A percentile compares a stretch with the other conserved stretches of the same genome.
These are phyloP conservation scores for Rhinichthys osculus DNA, from an alignment of 2,797 vertebrate genomes.

Conservation along the genomic window DNA sequence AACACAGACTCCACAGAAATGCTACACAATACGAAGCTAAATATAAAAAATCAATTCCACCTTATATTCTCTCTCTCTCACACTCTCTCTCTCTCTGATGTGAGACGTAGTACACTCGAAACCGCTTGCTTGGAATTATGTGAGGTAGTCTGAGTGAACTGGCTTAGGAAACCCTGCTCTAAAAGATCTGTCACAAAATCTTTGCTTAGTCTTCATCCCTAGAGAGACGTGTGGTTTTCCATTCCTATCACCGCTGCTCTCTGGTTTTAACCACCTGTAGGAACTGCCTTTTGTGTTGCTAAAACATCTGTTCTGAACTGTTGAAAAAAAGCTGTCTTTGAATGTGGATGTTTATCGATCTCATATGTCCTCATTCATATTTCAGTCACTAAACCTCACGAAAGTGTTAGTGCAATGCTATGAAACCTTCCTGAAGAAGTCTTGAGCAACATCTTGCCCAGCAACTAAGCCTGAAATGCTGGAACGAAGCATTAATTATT, in stretches of 20 bases:
- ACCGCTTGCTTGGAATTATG: conserved; percentile 35
- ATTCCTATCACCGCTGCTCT: neutral
- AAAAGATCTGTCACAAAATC: conserved; percentile 40
- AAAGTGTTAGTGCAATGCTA: neutral
- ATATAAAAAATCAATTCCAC: conserved; percentile 58
- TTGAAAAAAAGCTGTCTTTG: neutral
- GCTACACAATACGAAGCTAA: conserved; percentile 45
- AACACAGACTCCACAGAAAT: conserved; percentile 24
- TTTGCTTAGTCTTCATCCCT: conserved; percentile 39
- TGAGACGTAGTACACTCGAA: conserved; percentile 6
- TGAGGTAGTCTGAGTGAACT: conserved; percentile 23
- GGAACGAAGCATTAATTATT: neutral
- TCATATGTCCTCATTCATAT: conserved; percentile 7
- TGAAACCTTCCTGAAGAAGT: neutral
- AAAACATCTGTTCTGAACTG: conserved; percentile 16
- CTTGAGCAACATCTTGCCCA: neutral
- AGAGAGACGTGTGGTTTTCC: conserved; percentile 26
- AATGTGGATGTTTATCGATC: conserved; percentile 24
- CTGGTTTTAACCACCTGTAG: conserved; percentile 44
- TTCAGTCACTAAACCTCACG: conserved; percentile 20
- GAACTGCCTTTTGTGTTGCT: neutral
- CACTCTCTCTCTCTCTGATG: conserved; percentile 35
- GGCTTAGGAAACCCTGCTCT: conserved; percentile 35
- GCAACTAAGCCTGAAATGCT: neutral
- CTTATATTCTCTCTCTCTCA: conserved; percentile 18